phyloP scores from a whole-genome alignment of 2,113 vertebrate species.

The Nothocercus nigrocapillus region DNA sequence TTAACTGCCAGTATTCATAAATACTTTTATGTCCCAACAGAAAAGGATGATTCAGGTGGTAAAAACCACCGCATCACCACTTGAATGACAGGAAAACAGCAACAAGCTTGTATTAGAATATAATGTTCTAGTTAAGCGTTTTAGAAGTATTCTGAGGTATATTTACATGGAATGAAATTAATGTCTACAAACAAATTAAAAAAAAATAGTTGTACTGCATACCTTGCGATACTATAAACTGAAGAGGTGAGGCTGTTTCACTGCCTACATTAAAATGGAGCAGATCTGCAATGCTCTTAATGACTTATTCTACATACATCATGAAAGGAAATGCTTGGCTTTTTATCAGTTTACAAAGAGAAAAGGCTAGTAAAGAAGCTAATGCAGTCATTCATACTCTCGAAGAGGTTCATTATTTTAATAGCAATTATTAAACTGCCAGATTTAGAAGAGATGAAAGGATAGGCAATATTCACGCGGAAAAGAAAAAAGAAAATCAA shows the following conservation, averaged over 20 bases:
- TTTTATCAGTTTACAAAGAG: background rate
- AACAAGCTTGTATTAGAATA: background rate
- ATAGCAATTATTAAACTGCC: background rate
- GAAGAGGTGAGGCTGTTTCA: background rate
- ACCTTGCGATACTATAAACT: background rate
- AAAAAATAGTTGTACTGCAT: background rate
- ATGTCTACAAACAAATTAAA: background rate
- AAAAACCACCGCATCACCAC: background rate
- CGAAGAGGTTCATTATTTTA: conserved; percentile 8
- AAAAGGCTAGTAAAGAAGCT: background rate
- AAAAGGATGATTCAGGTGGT: background rate
- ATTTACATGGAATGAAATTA: background rate
- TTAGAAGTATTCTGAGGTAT: background rate
- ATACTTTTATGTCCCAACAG: background rate
- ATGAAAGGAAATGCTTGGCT: background rate
- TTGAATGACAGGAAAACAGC: background rate
- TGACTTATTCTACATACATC: background rate
- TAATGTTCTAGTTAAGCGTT: background rate
- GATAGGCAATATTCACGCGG: background rate
- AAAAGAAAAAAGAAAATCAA: background rate
- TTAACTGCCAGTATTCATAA: background rate
- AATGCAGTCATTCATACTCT: background rate
- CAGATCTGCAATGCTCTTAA: background rate
- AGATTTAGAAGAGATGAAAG: background rate
- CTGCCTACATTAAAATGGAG: background rate